Evolutionary conservation across 2,113 vertebrate species (phyloP).

Genomic region (Callaeas wilsoni): DNA sequence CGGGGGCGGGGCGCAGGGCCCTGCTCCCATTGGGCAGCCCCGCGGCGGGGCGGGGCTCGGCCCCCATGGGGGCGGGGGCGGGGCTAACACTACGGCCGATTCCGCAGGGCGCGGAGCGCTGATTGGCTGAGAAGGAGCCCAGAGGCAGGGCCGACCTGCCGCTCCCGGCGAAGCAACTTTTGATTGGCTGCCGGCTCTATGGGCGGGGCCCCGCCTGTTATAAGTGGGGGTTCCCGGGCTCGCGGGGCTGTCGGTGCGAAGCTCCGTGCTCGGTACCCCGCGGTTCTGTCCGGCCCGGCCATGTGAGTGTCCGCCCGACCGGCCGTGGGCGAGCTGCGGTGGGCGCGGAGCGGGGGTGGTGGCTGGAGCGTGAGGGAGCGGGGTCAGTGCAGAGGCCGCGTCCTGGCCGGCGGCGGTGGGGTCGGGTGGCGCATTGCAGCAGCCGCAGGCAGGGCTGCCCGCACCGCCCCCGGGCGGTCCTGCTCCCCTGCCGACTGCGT

Average conservation of each 20-base stretch:
- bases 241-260: fast-evolving
- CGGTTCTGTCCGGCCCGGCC: fast-evolving
- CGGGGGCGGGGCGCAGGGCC: neutral
- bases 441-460: neutral
- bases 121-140: neutral
- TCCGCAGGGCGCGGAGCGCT: fast-evolving
- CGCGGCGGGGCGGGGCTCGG: fast-evolving
- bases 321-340: neutral
- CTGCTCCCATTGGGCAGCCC: neutral
- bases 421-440: slow-evolving; percentile 21
- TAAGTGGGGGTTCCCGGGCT: fast-evolving
- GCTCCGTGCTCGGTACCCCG: fast-evolving
- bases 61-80: fast-evolving
- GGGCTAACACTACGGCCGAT: fast-evolving
- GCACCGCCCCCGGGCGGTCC: neutral
- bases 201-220: neutral
- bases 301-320: neutral
- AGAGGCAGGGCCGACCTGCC: neutral
- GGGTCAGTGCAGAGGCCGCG: neutral
- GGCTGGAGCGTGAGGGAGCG: neutral
- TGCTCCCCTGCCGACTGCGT: neutral
- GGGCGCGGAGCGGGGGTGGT: neutral
- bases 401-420: neutral
- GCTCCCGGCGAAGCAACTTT: neutral
- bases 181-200: neutral